These are phyloP conservation scores for Ciconia nigra DNA, from an alignment of 2,797 vertebrate genomes.

Conservation along the genomic window DNA sequence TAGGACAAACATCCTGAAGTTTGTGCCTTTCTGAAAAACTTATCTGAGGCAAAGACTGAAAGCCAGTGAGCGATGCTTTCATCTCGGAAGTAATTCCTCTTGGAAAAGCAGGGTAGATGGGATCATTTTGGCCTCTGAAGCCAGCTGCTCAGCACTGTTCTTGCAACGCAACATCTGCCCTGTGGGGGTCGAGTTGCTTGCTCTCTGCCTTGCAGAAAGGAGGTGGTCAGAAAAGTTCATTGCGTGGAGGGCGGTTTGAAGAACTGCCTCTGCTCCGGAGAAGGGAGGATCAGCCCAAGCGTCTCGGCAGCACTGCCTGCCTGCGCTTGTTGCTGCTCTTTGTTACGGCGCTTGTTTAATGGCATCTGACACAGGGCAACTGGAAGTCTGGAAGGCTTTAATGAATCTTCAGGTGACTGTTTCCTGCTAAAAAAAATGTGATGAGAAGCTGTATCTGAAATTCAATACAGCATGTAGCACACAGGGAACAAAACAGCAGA, in stretches of 20 bases:
- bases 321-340: not conserved
- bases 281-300: fast-evolving
- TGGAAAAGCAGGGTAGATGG: not conserved
- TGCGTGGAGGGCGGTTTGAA: not conserved
- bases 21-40: not conserved
- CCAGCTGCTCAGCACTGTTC: not conserved
- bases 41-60: not conserved
- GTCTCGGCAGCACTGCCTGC: not conserved
- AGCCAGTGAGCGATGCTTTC: not conserved
- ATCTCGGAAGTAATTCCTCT: not conserved
- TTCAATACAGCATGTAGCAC: not conserved
- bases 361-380: not conserved
- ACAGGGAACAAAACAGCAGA: constrained; percentile 37
- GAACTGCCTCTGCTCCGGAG: not conserved
- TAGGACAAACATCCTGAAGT: not conserved
- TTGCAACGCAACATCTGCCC: not conserved
- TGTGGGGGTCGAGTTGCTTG: fast-evolving
- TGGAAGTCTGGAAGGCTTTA: not conserved
- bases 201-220: too few species aligned
- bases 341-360: fast-evolving
- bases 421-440: constrained; percentile 22
- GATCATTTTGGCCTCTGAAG: not conserved
- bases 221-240: fast-evolving
- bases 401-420: not conserved
- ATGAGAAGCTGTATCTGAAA: constrained; percentile 21